Conservation (phyloP, 2,797 vertebrate species). For the Periophthalmus magnuspinnatus region DNA sequence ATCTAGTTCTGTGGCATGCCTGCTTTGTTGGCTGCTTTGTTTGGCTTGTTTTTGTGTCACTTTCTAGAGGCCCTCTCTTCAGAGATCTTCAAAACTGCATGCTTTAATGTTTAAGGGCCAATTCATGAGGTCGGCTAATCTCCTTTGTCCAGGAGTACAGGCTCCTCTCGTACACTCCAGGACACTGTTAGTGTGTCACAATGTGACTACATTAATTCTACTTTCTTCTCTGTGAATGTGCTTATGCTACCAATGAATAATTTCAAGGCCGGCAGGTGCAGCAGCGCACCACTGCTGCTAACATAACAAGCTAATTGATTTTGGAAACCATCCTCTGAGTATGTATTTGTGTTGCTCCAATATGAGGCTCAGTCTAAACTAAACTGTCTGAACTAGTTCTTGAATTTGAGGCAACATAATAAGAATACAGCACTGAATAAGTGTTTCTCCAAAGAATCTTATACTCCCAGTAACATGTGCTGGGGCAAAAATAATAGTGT, state of each 20-base stretch:
- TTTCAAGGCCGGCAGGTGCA: conserved; percentile 50
- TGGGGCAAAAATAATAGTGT: background rate
- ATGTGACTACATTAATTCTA: conserved; percentile 32
- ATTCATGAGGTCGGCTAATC: conserved; percentile 28
- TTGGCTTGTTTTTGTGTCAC: conserved; percentile 32
- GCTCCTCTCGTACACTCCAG: conserved; percentile 23
- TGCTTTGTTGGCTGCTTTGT: conserved; percentile 3
- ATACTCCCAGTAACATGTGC: background rate
- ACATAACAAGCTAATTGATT: conserved; percentile 71
- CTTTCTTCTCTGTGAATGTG: conserved; percentile 34
- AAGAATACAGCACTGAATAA: background rate
- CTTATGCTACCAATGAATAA: conserved; percentile 43
- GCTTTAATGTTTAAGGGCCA: conserved; percentile 14
- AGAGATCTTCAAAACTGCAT: conserved; percentile 26
- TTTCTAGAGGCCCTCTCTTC: conserved; percentile 23
- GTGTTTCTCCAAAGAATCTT: background rate
- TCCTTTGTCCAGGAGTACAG: conserved; percentile 23
- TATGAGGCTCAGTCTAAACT: background rate
- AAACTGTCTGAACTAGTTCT: background rate
- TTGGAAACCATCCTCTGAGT: conserved; percentile 45
- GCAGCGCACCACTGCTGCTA: conserved; percentile 37
- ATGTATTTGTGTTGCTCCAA: conserved; percentile 36
- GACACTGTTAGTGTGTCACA: conserved; percentile 35
- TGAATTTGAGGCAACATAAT: background rate
- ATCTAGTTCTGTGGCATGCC: background rate